A percentile compares a stretch with the other conserved stretches of the same genome.
Conservation (phyloP, 2,888 invertebrate species). For the Spodoptera littoralis region DNA sequence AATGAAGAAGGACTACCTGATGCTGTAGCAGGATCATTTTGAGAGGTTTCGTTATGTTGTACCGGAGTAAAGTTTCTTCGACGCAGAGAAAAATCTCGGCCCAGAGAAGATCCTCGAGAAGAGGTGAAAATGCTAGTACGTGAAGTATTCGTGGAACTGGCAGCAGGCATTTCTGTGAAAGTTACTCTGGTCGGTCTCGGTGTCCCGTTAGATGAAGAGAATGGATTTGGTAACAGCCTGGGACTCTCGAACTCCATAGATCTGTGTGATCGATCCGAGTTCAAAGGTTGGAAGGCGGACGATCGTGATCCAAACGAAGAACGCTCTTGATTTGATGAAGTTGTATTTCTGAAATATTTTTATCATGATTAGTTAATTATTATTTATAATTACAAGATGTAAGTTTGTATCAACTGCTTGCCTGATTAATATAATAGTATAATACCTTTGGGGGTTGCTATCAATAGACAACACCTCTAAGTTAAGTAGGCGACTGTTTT, state of each 20-base stretch:
- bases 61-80: slow-evolving; percentile 65
- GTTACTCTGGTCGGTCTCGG: slow-evolving; percentile 64
- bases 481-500: slow-evolving; percentile 74
- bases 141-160: slow-evolving; percentile 67
- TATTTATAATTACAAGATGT: too few relatives aligned
- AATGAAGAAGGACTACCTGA: slow-evolving; percentile 39
- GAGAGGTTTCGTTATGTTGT: slow-evolving; percentile 44
- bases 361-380: too few relatives aligned
- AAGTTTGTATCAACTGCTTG: too few relatives aligned
- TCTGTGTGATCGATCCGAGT: slow-evolving; percentile 70
- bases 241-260: slow-evolving; percentile 74
- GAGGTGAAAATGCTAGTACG: slow-evolving; percentile 81
- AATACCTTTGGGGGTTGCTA: slow-evolving; percentile 69
- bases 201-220: slow-evolving; percentile 71
- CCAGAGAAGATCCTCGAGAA: slow-evolving; percentile 65
- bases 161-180: slow-evolving; percentile 61
- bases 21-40: slow-evolving; percentile 38
- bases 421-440: too few relatives aligned
- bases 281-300: slow-evolving; percentile 82
- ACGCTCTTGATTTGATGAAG: slow-evolving; percentile 66
- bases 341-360: slow-evolving; percentile 65
- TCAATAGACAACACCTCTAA: slow-evolving; percentile 79
- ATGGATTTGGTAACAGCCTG: slow-evolving; percentile 80
- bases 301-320: slow-evolving; percentile 77
- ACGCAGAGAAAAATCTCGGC: slow-evolving; percentile 64